A percentile compares a stretch with the other conserved stretches of the same genome.
phyloP scores from a whole-genome alignment of 1,140 invertebrate species.

The Venturia canescens region DNA sequence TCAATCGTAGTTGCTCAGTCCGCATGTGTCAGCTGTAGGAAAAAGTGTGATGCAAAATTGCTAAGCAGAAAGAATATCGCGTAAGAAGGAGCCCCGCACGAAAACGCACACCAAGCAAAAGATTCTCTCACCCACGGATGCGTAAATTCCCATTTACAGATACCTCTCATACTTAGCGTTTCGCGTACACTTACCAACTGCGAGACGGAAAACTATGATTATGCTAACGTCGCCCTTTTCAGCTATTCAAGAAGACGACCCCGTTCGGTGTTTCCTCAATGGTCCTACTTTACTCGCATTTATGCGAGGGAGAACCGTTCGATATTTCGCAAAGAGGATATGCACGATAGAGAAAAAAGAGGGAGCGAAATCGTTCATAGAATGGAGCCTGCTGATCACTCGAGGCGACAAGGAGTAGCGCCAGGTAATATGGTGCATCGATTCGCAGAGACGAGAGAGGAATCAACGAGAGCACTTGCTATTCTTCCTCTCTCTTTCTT shows the following conservation, averaged over 20 bases:
- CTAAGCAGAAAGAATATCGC: too few relatives aligned
- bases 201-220: not conserved
- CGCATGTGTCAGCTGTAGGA: too few relatives aligned
- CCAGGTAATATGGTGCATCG: conserved; percentile 19
- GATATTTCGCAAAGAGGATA: not conserved
- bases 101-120: too few relatives aligned
- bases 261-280: not conserved
- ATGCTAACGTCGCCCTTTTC: not conserved
- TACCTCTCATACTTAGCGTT: too few relatives aligned
- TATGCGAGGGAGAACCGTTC: not conserved
- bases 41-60: too few relatives aligned
- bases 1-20: too few relatives aligned
- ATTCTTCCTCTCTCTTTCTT: conserved; percentile 27
- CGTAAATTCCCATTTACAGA: too few relatives aligned
- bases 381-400: not conserved
- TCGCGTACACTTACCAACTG: too few relatives aligned
- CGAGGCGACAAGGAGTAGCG: not conserved
- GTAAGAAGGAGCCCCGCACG: too few relatives aligned
- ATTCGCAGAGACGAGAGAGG: conserved; percentile 7
- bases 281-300: not conserved
- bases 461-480: conserved; percentile 13
- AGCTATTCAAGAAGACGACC: not conserved
- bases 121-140: too few relatives aligned
- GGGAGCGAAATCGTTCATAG: not conserved
- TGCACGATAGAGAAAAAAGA: not conserved